Base-by-base conservation (phyloP, 1,140 invertebrate species). In the Drosophila bocqueti region DNA sequence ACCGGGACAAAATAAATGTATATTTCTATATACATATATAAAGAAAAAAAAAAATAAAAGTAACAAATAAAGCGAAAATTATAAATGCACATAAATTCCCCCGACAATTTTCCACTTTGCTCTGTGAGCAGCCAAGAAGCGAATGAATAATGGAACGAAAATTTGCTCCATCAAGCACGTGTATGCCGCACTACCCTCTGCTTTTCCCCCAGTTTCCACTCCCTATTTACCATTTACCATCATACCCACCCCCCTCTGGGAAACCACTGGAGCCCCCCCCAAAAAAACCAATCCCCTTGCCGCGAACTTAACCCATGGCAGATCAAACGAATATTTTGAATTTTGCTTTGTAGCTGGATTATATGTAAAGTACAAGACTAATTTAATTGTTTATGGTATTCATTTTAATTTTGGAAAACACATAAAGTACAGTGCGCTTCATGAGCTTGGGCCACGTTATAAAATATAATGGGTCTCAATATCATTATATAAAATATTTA, bases 31-130 rank as follows among this genome's bases (percentile, higher is more conserved):
- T n/a, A 2, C 15, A 54, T 55, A 18, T 10, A 29, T 1, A 29
- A 1, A 26, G 3, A 24, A 24, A 24, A 0, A 2, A 31, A 38
- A 31, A 21, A 47, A 31, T 29, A 40, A 38, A 8, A 43, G 24
- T 55, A 46, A 58, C 29, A 71, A 73, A 60, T 73, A 60, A 59
- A 73, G 49, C 38, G 40, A 52, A 61, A 73, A 73, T 73, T 73
- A 73, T 61, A 73, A 73, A 73, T 73, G 69, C 69, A 73, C 69
- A 73, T 73, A 73, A 73, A 73, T 73, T 73, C 71, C 71, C 55
- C 31, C 71, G 68, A 73, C 68, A 73, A 73, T 73, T 73, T 73
- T 73, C 71, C 71, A 73, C 71, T 73, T 73, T 73, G 45, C 50
- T 72, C 66, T 68, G 66, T 52, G 66, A 68, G 66, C 61, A 67